These are phyloP conservation scores for Enteromius afrohamiltoni DNA, from an alignment of 2,797 vertebrate genomes.

Conservation along the genomic window DNA sequence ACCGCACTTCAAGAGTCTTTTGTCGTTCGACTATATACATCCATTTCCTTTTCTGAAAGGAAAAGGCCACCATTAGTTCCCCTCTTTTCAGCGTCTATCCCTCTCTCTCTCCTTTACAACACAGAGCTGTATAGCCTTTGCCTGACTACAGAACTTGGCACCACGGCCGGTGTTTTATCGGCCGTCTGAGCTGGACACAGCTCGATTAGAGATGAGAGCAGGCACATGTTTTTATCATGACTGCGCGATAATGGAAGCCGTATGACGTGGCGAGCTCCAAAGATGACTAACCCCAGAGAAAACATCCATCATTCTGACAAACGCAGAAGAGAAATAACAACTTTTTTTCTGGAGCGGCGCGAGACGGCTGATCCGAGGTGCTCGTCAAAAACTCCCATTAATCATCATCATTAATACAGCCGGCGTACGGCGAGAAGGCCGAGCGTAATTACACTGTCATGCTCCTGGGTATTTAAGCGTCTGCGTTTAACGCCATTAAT, in stretches of 20 bases:
- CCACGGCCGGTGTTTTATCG: constrained; percentile 12
- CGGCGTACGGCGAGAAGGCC: neutral
- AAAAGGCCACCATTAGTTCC: constrained; percentile 38
- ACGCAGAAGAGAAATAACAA: constrained; percentile 59
- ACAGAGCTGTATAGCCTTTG: constrained; percentile 18
- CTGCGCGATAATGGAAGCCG: constrained; percentile 70
- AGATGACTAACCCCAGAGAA: constrained; percentile 73
- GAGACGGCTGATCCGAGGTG: neutral
- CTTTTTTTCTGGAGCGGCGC: neutral
- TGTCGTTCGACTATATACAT: constrained; percentile 27
- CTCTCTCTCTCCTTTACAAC: constrained; percentile 19
- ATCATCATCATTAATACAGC: constrained; percentile 44
- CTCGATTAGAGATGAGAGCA: constrained; percentile 63
- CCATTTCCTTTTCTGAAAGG: constrained; percentile 30
- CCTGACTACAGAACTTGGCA: constrained; percentile 40
- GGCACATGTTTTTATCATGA: constrained; percentile 73
- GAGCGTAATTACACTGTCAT: constrained; percentile 20
- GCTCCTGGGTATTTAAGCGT: constrained; percentile 40
- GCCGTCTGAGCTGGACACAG: constrained; percentile 35
- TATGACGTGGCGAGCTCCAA: constrained; percentile 66
- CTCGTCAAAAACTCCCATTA: constrained; percentile 24
- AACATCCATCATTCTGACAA: constrained; percentile 65
- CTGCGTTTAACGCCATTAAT: constrained; percentile 34
- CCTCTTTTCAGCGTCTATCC: constrained; percentile 18
- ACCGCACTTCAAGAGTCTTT: constrained; percentile 49